These are phyloP conservation scores for Cryptophagus acutangulus DNA, from an alignment of 2,888 invertebrate species.

Conservation along the genomic window DNA sequence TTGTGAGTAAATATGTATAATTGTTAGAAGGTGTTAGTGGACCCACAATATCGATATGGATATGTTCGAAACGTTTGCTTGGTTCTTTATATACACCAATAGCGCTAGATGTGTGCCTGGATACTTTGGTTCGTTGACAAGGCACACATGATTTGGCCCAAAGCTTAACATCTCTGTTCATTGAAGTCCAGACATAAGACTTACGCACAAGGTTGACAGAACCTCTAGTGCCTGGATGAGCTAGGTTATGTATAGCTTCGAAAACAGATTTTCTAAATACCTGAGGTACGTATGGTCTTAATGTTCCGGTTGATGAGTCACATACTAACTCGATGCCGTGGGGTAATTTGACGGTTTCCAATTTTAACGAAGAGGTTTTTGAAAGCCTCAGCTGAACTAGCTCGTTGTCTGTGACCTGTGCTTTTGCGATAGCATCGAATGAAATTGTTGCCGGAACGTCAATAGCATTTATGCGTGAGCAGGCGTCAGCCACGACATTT, in stretches of 20 bases:
- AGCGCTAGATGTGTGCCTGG: conserved; percentile 29
- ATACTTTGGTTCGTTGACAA: conserved; percentile 40
- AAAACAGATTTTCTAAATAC: conserved; percentile 13
- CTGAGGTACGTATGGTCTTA: conserved; percentile 18
- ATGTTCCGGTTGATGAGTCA: not conserved
- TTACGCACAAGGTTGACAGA: conserved; percentile 33
- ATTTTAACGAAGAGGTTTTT: too few species aligned
- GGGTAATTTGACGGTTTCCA: too few species aligned
- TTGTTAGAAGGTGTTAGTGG: conserved; percentile 14
- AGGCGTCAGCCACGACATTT: conserved; percentile 39
- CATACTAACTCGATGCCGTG: not conserved
- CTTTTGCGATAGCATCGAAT: too few species aligned
- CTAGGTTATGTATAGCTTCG: conserved; percentile 26
- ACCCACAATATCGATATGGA: conserved; percentile 21
- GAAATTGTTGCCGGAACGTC: too few species aligned
- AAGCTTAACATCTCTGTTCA: conserved; percentile 37
- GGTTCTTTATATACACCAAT: conserved; percentile 30
- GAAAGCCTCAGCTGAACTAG: too few species aligned
- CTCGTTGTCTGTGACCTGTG: too few species aligned
- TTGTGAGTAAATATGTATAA: conserved; percentile 16
- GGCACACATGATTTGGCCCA: conserved; percentile 32
- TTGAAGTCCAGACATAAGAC: conserved; percentile 41
- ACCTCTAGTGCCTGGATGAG: conserved; percentile 32
- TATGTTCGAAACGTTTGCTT: conserved; percentile 11
- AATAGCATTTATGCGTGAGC: conserved; percentile 23